Evolutionary conservation across 2,888 invertebrate genomes (phyloP).

Genomic region (Chouioia cunea): DNA sequence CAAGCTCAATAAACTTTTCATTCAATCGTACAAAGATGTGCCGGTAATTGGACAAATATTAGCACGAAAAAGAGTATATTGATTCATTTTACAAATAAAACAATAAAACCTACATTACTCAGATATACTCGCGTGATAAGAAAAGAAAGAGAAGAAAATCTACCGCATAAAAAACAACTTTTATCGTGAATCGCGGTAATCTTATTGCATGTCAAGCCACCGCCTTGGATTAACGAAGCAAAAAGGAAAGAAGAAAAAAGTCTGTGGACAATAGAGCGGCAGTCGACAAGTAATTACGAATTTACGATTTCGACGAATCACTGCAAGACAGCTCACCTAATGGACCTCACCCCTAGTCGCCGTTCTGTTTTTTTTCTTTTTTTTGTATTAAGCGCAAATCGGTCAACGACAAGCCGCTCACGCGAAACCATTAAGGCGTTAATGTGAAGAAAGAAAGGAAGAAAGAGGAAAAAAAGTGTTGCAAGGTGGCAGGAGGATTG

Average conservation of each 20-base stretch:
- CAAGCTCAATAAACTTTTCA: too few relatives aligned
- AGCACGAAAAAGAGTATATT: too few relatives aligned
- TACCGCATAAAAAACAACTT: too few relatives aligned
- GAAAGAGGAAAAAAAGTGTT: background rate
- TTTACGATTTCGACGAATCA: slow-evolving; percentile 35
- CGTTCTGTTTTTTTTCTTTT: slow-evolving; percentile 1
- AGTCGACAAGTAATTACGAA: slow-evolving; percentile 16
- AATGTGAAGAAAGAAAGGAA: slow-evolving; percentile 24
- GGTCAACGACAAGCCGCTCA: slow-evolving; percentile 24
- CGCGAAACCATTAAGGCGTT: slow-evolving; percentile 22
- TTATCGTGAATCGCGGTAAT: too few relatives aligned
- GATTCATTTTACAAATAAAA: too few relatives aligned
- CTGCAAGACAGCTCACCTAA: background rate
- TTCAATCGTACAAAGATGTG: too few relatives aligned
- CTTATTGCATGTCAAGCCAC: too few relatives aligned
- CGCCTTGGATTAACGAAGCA: background rate
- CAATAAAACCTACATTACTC: too few relatives aligned
- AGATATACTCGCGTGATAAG: too few relatives aligned
- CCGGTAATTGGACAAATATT: too few relatives aligned
- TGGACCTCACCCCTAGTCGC: background rate
- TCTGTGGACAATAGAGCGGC: background rate
- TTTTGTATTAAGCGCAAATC: slow-evolving; percentile 34
- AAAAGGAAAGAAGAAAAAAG: background rate
- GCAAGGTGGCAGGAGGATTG: background rate
- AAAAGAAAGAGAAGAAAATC: too few relatives aligned